Evolutionary conservation across 2,888 invertebrate species (phyloP).

Genomic region (Dynastes maya): DNA sequence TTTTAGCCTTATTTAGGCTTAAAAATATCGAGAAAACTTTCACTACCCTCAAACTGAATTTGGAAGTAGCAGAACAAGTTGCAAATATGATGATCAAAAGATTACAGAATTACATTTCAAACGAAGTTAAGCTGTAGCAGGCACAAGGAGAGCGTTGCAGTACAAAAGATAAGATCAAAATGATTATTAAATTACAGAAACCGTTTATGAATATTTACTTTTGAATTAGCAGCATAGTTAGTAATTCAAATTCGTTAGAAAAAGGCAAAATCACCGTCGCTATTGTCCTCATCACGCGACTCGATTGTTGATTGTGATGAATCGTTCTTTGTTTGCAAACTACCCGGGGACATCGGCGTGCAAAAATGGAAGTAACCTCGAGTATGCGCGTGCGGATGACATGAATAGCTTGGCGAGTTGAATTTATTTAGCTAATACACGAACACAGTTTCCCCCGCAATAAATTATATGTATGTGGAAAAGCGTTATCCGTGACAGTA

Average conservation of each 20-base stretch:
- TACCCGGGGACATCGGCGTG: background rate
- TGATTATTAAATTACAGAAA: no score
- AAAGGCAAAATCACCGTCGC: conserved; percentile 4
- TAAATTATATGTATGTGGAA: background rate
- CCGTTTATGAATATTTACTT: no score
- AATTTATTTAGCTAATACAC: conserved; percentile 25
- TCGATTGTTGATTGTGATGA: conserved; percentile 25
- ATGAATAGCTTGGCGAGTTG: conserved; percentile 16
- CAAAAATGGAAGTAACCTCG: conserved; percentile 7
- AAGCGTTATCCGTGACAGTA: conserved; percentile 6
- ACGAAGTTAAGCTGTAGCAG: no score
- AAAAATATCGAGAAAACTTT: no score
- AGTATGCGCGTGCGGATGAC: conserved; percentile 13
- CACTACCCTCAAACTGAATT: no score
- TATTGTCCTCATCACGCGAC: conserved; percentile 1
- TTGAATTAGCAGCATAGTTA: background rate
- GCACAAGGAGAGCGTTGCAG: no score
- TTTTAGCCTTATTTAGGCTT: no score
- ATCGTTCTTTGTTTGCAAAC: conserved; percentile 26
- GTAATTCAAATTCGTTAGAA: background rate
- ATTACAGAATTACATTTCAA: no score
- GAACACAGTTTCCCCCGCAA: background rate
- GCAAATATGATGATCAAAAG: no score
- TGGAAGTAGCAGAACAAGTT: no score
- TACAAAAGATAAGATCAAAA: no score